Evolutionary conservation across 2,113 vertebrate species (phyloP).

Genomic region (Argyrosomus japonicus): DNA sequence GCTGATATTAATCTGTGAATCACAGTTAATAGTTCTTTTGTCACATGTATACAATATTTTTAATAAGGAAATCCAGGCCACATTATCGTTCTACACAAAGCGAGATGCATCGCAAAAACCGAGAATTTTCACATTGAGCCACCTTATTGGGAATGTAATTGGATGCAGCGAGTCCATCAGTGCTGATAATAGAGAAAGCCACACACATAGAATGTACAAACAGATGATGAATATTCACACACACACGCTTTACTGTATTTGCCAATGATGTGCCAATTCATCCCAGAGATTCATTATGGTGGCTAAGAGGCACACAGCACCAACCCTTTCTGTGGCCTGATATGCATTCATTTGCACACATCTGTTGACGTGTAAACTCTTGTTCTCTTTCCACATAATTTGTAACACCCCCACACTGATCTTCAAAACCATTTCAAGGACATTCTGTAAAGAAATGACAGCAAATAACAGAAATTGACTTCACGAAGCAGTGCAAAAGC

Average conservation of each 20-base stretch:
- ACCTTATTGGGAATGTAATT: conserved; percentile 52
- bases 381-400: background rate
- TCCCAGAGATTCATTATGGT: conserved; percentile 21
- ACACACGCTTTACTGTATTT: conserved; percentile 36
- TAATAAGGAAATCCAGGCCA: conserved; percentile 10
- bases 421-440: conserved; percentile 12
- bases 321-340: background rate
- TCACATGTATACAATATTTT: background rate
- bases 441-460: conserved; percentile 8
- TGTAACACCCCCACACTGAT: background rate
- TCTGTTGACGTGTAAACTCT: conserved; percentile 10
- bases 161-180: conserved; percentile 48
- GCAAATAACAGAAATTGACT: conserved; percentile 13
- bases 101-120: conserved; percentile 11
- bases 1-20: background rate
- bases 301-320: conserved; percentile 41
- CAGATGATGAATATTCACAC: conserved; percentile 59
- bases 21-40: background rate
- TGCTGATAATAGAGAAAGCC: conserved; percentile 40
- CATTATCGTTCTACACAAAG: conserved; percentile 3
- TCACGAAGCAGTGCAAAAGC: background rate
- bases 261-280: conserved; percentile 37
- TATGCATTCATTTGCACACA: conserved; percentile 23
- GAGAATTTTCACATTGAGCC: conserved; percentile 24
- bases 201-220: conserved; percentile 31